These are phyloP conservation scores for Diachasma alloeum DNA, from an alignment of 1,140 invertebrate species.

Conservation along the genomic window DNA sequence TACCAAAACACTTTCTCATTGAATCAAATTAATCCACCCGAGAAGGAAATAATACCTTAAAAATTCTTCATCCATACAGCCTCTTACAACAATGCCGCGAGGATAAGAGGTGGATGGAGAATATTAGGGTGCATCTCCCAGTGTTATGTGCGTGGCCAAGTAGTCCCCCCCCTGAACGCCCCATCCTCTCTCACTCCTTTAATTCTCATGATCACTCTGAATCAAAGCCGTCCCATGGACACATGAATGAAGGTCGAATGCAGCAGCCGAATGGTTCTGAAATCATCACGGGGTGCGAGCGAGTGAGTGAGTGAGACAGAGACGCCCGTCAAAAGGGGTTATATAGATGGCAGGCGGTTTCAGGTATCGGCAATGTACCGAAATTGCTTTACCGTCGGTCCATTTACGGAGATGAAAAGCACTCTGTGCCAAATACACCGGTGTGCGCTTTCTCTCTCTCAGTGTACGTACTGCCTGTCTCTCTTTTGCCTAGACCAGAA, in stretches of 20 bases:
- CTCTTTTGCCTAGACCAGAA: conserved; percentile 2
- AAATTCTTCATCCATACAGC: neutral
- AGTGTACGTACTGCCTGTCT: neutral
- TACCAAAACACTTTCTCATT: neutral
- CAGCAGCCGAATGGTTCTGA: neutral
- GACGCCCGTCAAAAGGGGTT: neutral
- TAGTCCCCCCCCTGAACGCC: too few relatives aligned
- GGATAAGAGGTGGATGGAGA: neutral
- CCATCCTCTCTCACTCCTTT: neutral
- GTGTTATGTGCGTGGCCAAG: neutral
- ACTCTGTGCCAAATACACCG: conserved; percentile 62
- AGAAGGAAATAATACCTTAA: neutral
- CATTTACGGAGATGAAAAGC: conserved; percentile 64
- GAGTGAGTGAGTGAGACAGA: neutral
- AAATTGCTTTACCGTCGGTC: conserved; percentile 64
- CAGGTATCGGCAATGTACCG: conserved; percentile 62
- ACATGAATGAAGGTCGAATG: conserved; percentile 11
- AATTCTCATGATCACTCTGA: neutral
- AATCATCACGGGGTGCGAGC: neutral
- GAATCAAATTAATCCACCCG: neutral
- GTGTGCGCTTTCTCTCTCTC: neutral
- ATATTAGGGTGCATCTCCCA: neutral
- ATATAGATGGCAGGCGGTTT: neutral
- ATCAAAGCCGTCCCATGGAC: conserved; percentile 6
- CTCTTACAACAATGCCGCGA: too few relatives aligned